These are phyloP conservation scores for Trinectes maculatus DNA, from an alignment of 2,113 vertebrate species.

Conservation along the genomic window DNA sequence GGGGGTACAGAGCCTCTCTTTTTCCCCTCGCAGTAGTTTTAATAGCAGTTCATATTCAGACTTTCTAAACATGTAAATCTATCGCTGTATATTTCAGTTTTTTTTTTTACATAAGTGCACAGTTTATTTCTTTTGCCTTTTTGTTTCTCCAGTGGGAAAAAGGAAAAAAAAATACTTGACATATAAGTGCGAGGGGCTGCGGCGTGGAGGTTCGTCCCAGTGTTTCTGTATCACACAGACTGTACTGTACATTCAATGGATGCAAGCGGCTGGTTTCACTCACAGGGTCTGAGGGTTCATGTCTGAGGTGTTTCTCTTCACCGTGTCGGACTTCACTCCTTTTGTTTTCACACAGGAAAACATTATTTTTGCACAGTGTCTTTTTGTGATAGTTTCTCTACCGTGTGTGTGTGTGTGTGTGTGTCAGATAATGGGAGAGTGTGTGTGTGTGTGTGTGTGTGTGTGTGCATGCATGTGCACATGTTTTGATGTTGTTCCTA, in stretches of 20 bases:
- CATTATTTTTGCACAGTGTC: slow-evolving; percentile 80
- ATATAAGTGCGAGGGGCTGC: slow-evolving; percentile 28
- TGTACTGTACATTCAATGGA: slow-evolving; percentile 71
- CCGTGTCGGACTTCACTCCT: slow-evolving; percentile 44
- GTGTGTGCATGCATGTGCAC: slow-evolving; percentile 76
- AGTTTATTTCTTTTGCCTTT: slow-evolving; percentile 43
- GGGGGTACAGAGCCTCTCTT: slow-evolving; percentile 21
- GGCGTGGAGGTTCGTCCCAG: slow-evolving; percentile 47
- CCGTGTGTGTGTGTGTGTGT: slow-evolving; percentile 47
- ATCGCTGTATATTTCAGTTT: slow-evolving; percentile 77
- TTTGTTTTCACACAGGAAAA: slow-evolving; percentile 71
- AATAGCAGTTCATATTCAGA: slow-evolving; percentile 58
- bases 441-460: slow-evolving; percentile 55
- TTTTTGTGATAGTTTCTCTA: slow-evolving; percentile 73
- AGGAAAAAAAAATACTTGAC: slow-evolving; percentile 57
- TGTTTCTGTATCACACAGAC: slow-evolving; percentile 60
- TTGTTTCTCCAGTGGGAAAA: slow-evolving; percentile 31
- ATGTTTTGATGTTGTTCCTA: slow-evolving; percentile 52
- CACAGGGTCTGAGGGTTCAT: slow-evolving; percentile 67
- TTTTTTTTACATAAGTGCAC: slow-evolving; percentile 63
- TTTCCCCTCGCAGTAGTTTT: slow-evolving; percentile 54
- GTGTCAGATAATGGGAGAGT: slow-evolving; percentile 38
- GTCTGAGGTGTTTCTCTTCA: slow-evolving; percentile 43
- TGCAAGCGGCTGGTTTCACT: slow-evolving; percentile 62
- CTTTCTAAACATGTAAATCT: slow-evolving; percentile 75